phyloP scores from a whole-genome alignment of 2,888 invertebrate genomes.

The Phyllotreta striolata region DNA sequence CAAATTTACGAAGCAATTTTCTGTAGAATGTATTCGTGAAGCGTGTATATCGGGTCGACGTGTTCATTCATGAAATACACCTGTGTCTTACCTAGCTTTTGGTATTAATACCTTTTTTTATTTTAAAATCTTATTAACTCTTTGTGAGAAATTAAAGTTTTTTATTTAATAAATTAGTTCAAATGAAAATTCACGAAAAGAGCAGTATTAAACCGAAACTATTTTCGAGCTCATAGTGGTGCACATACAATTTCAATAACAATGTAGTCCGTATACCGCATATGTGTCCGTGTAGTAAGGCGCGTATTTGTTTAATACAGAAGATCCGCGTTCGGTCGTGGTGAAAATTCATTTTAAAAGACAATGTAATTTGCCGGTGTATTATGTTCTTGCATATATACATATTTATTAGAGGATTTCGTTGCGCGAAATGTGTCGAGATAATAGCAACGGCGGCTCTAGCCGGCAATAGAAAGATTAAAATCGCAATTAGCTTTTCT shows the following conservation, averaged over 20 bases:
- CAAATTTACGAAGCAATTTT: no score
- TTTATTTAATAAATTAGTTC: no score
- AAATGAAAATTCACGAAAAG: no score
- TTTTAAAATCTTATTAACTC: no score
- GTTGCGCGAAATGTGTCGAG: no score
- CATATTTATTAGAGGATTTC: neutral
- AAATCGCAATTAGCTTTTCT: conserved; percentile 22
- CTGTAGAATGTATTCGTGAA: no score
- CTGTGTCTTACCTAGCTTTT: no score
- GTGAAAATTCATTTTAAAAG: conserved; percentile 40
- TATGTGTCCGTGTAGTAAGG: conserved; percentile 10
- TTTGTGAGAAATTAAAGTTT: no score
- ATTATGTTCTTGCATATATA: conserved; percentile 15
- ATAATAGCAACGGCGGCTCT: conserved; percentile 8
- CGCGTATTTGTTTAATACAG: conserved; percentile 2
- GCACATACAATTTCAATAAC: conserved; percentile 15
- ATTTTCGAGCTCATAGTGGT: neutral
- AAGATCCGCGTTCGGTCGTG: conserved; percentile 38
- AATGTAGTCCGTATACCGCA: conserved; percentile 11
- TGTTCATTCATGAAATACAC: no score
- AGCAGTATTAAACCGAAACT: conserved; percentile 4
- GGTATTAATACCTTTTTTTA: no score
- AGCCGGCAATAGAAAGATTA: conserved; percentile 21
- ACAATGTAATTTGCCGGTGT: conserved; percentile 36
- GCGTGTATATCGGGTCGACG: no score